Percentiles rank a stretch among this genome's conserved stretches.
These are phyloP conservation scores for Carabus problematicus DNA, from an alignment of 2,888 invertebrate species.

Conservation along the genomic window DNA sequence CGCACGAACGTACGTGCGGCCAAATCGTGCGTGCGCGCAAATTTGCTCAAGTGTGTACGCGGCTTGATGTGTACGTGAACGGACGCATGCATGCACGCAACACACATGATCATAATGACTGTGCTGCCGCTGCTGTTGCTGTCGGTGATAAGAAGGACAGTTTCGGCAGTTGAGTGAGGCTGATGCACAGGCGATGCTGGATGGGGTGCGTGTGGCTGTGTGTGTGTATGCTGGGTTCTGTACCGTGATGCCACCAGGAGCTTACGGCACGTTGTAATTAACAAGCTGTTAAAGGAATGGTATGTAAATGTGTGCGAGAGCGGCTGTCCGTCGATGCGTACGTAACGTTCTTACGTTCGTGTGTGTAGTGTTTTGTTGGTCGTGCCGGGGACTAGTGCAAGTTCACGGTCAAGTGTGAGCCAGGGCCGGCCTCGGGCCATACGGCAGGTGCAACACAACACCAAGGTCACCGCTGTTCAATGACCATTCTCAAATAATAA, in stretches of 20 bases:
- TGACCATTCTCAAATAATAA: slow-evolving; percentile 45
- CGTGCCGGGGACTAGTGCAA: slow-evolving; percentile 45
- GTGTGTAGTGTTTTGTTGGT: slow-evolving; percentile 42
- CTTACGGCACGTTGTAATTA: slow-evolving; percentile 45
- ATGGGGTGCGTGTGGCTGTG: not conserved
- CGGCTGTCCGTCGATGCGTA: not conserved
- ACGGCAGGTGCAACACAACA: slow-evolving; percentile 40
- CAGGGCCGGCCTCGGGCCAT: slow-evolving; percentile 51
- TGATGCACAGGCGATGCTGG: not conserved
- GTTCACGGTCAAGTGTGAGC: slow-evolving; percentile 52
- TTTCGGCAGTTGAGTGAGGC: too few species aligned
- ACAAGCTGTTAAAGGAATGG: slow-evolving; percentile 48
- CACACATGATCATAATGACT: too few species aligned
- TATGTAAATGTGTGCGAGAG: slow-evolving; percentile 49
- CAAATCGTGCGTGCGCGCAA: too few species aligned
- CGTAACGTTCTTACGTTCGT: slow-evolving; percentile 45
- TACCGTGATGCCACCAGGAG: slow-evolving; percentile 17
- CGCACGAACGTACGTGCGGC: too few species aligned
- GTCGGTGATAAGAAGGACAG: too few species aligned
- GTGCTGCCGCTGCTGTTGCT: too few species aligned
- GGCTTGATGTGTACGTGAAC: too few species aligned
- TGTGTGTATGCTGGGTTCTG: not conserved
- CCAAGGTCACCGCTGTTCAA: slow-evolving; percentile 55
- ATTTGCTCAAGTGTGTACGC: too few species aligned
- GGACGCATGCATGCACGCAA: too few species aligned